These are phyloP conservation scores for Zosterops lateralis DNA, from an alignment of 2,113 vertebrate species.

Conservation along the genomic window DNA sequence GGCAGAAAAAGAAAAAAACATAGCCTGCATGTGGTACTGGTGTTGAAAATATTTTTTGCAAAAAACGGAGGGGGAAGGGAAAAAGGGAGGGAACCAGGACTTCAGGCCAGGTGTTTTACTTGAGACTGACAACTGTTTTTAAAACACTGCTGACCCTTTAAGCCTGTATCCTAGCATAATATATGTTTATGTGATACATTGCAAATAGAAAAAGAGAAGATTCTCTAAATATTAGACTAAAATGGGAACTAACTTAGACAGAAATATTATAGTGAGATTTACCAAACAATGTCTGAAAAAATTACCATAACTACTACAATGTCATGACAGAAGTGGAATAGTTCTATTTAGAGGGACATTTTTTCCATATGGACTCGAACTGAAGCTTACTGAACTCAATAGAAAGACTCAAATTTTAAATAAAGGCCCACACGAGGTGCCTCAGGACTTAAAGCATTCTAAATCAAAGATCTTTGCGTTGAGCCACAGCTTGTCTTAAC, in stretches of 20 bases:
- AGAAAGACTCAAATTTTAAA: not conserved
- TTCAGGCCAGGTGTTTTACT: constrained; percentile 76
- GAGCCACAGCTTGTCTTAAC: not conserved
- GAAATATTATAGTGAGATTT: constrained; percentile 56
- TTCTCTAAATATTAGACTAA: constrained; percentile 75
- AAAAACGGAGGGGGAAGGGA: not conserved
- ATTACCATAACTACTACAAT: constrained; percentile 1
- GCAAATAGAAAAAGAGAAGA: constrained; percentile 72
- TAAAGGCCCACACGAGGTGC: accelerated
- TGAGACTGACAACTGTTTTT: constrained; percentile 80
- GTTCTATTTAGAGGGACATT: constrained; percentile 17
- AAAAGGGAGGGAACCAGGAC: not conserved
- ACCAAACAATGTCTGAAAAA: constrained; percentile 57
- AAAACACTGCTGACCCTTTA: constrained; percentile 79
- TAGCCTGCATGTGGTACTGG: not conserved
- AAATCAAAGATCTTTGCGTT: not conserved
- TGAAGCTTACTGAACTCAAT: not conserved
- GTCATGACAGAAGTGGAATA: constrained; percentile 35
- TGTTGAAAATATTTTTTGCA: constrained; percentile 19
- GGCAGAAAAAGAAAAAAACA: not conserved
- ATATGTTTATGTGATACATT: constrained; percentile 75
- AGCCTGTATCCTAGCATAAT: constrained; percentile 70
- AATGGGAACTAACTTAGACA: constrained; percentile 71
- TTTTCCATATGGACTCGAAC: constrained; percentile 32
- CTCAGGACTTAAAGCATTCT: not conserved